A percentile compares a stretch with the other conserved stretches of the same genome.
Conservation (phyloP, 1,140 invertebrate genomes). For the Chelonus insularis region DNA sequence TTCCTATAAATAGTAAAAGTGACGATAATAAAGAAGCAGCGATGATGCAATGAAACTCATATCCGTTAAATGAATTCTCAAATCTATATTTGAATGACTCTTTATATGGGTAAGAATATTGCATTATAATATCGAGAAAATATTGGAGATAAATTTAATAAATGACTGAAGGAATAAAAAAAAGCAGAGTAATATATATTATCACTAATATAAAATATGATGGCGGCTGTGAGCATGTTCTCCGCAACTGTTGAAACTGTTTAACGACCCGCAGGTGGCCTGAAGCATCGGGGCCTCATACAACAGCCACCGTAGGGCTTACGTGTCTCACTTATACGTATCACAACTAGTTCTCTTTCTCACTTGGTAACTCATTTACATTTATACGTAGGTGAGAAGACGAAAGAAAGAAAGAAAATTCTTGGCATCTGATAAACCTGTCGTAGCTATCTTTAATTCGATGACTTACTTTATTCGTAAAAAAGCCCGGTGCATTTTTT, state of each 20-base stretch:
- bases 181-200: conserved; percentile 40
- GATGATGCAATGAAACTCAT: too few species aligned
- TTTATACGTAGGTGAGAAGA: conserved; percentile 24
- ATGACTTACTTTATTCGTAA: conserved; percentile 41
- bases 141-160: conserved; percentile 9
- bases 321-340: conserved; percentile 5
- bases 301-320: conserved; percentile 28
- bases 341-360: background rate
- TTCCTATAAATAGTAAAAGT: too few species aligned
- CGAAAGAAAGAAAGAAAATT: conserved; percentile 12
- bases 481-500: conserved; percentile 22
- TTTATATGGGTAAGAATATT: background rate
- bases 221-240: conserved; percentile 44
- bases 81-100: too few species aligned
- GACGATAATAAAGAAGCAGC: too few species aligned
- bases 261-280: conserved; percentile 46
- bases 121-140: background rate
- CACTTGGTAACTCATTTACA: conserved; percentile 30
- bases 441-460: conserved; percentile 43
- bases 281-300: conserved; percentile 22
- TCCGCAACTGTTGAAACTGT: conserved; percentile 45
- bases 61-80: too few species aligned
- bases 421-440: conserved; percentile 49
- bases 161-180: conserved; percentile 7
- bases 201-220: conserved; percentile 54